Evolutionary conservation across 1,140 invertebrate species (phyloP), one percentile per base, ranked within the genome.

Genomic region (Zaprionus vittiger): DNA sequence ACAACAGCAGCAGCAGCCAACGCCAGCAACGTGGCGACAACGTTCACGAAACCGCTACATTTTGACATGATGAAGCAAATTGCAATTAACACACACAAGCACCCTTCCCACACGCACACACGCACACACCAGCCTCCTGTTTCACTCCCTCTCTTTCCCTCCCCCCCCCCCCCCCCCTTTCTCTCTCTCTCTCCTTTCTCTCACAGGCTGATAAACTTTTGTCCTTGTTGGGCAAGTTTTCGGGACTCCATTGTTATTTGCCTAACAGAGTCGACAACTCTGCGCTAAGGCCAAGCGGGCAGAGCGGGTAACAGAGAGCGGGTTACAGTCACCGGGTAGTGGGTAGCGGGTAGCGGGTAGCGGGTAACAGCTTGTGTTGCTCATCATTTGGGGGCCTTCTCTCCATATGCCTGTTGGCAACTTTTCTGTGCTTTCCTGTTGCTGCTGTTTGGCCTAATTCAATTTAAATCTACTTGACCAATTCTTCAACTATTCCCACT

Each of bases 401-500:
- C 59, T 74, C 52, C 66, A 80, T 71, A 68, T 67, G 22, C 37
- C 28, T 20, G 12, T 3, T 14, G 28, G 24, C 34, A 52, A 31
- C 34, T 49, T 34, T n/a, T 28, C 9, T 20, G 28, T 31, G 54
- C 54, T 37, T 66, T 68, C 54, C 52, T 62, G 52, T 47, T 62
- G 52, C 71, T 67, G 62, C n/a, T 37, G 56, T 41, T 61, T 49
- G 52, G 24, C 37, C 79, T 85, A 86, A 85, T 85, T 86, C 63
- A 73, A 87, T 86, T 80, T 74, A 73, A 80, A 86, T 82, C 59
- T 71, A 87, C 69, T 83, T 71, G 52, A 65, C 31, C 61, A 52
- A 31, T 26, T 44, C 28, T 44, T 15, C 59, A 44, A n/a, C 24
- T 14, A n/a, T 61, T 38, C 4, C 38, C 12, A 1, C 0, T 4